Conservation (phyloP, 2,888 invertebrate genomes). For the Vandiemenella viatica region DNA sequence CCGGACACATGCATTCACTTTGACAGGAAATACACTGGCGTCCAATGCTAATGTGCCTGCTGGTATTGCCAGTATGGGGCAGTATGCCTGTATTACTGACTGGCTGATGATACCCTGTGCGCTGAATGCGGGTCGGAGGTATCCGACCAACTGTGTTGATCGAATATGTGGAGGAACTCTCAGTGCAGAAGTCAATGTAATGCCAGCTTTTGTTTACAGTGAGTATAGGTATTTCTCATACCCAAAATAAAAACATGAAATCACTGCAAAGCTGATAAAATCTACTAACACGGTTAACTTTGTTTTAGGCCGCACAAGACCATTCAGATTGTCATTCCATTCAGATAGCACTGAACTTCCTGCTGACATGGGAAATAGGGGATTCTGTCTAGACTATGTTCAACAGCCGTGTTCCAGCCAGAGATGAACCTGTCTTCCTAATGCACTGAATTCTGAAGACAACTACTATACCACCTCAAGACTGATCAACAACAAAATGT, state of each 20-base stretch:
- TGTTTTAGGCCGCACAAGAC: slow-evolving; percentile 55
- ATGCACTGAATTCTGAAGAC: too few relatives aligned
- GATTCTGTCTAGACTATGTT: slow-evolving; percentile 69
- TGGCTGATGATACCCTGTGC: slow-evolving; percentile 71
- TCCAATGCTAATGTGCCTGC: slow-evolving; percentile 29
- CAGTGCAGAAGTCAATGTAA: slow-evolving; percentile 53
- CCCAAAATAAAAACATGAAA: too few relatives aligned
- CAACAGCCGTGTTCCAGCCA: slow-evolving; percentile 78
- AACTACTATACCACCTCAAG: too few relatives aligned
- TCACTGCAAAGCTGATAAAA: too few relatives aligned
- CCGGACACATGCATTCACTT: slow-evolving; percentile 55
- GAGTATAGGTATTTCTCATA: too few relatives aligned
- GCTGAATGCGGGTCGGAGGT: slow-evolving; percentile 46
- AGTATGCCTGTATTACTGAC: slow-evolving; percentile 59
- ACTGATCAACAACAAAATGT: too few relatives aligned
- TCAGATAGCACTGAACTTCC: slow-evolving; percentile 64
- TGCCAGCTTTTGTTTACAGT: slow-evolving; percentile 56
- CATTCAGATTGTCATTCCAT: slow-evolving; percentile 64
- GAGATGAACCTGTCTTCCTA: too few relatives aligned
- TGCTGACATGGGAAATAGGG: slow-evolving; percentile 56
- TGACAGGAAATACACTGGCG: slow-evolving; percentile 60
- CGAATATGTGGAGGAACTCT: slow-evolving; percentile 71
- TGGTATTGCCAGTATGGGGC: slow-evolving; percentile 50
- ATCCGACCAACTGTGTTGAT: slow-evolving; percentile 54
- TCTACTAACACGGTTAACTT: too few relatives aligned